phyloP scores from a whole-genome alignment of 2,797 vertebrate species.

The Enteromius fasciolatus region DNA sequence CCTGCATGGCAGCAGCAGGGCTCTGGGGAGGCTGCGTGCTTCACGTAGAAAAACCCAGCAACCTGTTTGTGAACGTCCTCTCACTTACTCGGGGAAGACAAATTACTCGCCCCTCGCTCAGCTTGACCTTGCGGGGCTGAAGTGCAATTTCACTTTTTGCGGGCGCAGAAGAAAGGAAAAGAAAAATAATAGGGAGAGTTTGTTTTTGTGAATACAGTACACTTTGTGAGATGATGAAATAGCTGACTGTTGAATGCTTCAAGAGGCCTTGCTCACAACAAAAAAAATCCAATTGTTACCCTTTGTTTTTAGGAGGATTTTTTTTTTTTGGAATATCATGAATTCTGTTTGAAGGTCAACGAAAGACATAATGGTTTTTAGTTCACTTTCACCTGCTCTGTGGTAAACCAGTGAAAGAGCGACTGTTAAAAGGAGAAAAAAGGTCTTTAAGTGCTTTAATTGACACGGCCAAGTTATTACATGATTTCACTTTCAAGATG shows the following conservation, averaged over 20 bases:
- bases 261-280: constrained; percentile 39
- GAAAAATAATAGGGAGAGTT: constrained; percentile 64
- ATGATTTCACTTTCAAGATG: neutral
- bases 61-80: constrained; percentile 61
- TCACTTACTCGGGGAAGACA: constrained; percentile 65
- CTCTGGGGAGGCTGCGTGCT: constrained; percentile 62
- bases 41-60: constrained; percentile 58
- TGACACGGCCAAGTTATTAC: neutral
- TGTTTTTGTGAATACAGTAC: constrained; percentile 67
- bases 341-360: constrained; percentile 67
- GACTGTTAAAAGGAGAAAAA: constrained; percentile 13
- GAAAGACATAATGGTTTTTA: constrained; percentile 57
- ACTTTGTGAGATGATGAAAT: constrained; percentile 55
- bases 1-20: constrained; percentile 78
- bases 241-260: constrained; percentile 56
- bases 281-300: constrained; percentile 29
- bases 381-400: constrained; percentile 19
- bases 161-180: constrained; percentile 52
- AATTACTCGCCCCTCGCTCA: constrained; percentile 59
- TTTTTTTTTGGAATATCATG: constrained; percentile 17
- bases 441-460: constrained; percentile 1
- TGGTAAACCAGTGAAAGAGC: neutral
- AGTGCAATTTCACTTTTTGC: constrained; percentile 65
- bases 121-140: constrained; percentile 65
- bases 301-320: constrained; percentile 17